phyloP scores from a whole-genome alignment of 2,888 invertebrate species.

The Abrostola tripartita region DNA sequence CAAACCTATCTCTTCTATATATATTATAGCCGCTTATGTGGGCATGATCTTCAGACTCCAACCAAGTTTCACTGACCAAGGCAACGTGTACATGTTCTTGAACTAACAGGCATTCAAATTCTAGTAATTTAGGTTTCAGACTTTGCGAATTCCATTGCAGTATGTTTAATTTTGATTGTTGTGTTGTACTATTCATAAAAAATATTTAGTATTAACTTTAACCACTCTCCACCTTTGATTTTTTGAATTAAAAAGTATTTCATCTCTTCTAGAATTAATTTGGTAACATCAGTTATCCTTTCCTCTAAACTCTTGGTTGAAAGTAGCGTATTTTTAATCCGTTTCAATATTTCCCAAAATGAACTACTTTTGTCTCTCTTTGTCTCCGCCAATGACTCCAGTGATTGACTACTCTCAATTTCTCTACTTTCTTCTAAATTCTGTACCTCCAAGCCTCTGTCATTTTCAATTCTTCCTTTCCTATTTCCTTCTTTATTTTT shows the following conservation, averaged over 20 bases:
- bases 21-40: slow-evolving; percentile 7
- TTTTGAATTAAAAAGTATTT: background rate
- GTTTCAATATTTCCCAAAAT: slow-evolving; percentile 7
- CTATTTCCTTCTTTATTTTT: background rate
- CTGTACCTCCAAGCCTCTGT: background rate
- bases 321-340: slow-evolving; percentile 3
- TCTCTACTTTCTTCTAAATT: background rate
- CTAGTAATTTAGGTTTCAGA: slow-evolving; percentile 6
- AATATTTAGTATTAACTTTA: background rate
- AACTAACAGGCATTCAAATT: slow-evolving; percentile 3
- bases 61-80: slow-evolving; percentile 8
- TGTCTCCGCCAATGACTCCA: background rate
- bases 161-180: background rate
- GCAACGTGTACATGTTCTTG: slow-evolving; percentile 8
- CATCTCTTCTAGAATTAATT: background rate
- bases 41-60: background rate
- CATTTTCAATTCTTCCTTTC: background rate
- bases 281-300: slow-evolving; percentile 1
- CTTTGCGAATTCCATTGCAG: slow-evolving; percentile 20
- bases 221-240: background rate
- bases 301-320: background rate
- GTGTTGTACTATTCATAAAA: slow-evolving; percentile 2
- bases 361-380: background rate
- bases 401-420: background rate
- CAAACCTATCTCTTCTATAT: slow-evolving; percentile 6